Conservation (phyloP, 1,140 invertebrate species). For the Nilaparvata lugens region DNA sequence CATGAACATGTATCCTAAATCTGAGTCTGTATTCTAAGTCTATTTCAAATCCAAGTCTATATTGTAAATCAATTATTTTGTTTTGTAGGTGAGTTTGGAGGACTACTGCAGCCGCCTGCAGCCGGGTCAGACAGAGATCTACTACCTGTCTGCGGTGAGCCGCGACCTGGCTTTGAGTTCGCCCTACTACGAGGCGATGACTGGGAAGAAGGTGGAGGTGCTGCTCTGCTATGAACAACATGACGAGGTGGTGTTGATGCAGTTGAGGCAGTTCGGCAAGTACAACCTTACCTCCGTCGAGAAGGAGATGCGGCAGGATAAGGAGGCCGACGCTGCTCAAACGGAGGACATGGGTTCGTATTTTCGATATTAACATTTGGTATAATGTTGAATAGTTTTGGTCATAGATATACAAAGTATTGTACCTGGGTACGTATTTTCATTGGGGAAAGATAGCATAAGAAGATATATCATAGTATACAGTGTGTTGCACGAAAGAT, state of each 20-base stretch:
- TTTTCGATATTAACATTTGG: too few species aligned
- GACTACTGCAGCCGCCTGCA: conserved; percentile 73
- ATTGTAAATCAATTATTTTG: too few species aligned
- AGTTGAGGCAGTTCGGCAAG: conserved; percentile 73
- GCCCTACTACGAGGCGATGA: conserved; percentile 89
- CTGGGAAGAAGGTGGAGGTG: conserved; percentile 80
- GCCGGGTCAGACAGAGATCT: conserved; percentile 76
- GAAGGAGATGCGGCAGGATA: conserved; percentile 80
- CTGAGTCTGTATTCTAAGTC: too few species aligned
- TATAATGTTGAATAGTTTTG: neutral
- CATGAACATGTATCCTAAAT: too few species aligned
- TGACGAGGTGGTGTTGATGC: conserved; percentile 90
- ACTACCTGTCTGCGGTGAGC: conserved; percentile 88
- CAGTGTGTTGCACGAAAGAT: too few species aligned
- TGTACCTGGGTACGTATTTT: too few species aligned
- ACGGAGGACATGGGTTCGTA: conserved; percentile 41
- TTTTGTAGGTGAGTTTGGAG: conserved; percentile 41
- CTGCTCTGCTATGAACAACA: conserved; percentile 93
- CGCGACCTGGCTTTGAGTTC: conserved; percentile 84
- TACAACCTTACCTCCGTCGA: conserved; percentile 81
- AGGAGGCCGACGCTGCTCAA: conserved; percentile 41
- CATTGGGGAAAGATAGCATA: too few species aligned
- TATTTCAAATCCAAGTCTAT: too few species aligned
- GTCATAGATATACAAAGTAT: too few species aligned
- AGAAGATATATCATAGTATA: too few species aligned